Conservation (phyloP, 2,113 vertebrate species). For the Excalfactoria chinensis region DNA sequence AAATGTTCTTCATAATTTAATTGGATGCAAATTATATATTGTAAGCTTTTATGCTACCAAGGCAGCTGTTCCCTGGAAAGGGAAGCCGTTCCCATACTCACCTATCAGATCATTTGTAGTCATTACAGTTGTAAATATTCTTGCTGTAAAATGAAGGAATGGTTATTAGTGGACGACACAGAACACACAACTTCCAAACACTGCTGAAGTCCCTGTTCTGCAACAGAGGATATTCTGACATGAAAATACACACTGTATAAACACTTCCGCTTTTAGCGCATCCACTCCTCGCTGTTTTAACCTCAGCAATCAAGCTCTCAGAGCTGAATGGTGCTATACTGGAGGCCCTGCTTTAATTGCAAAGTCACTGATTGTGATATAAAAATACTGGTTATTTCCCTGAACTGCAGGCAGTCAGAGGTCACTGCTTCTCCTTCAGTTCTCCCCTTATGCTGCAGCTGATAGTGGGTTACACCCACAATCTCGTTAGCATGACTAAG, state of each 20-base stretch:
- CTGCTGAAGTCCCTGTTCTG: background rate
- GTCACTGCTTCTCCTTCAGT: background rate
- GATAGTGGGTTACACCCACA: background rate
- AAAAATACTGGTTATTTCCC: background rate
- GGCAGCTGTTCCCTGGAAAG: background rate
- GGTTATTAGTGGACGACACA: background rate
- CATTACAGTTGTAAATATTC: slow-evolving; percentile 91
- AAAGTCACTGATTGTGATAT: background rate
- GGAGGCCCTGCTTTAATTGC: background rate
- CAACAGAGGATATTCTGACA: background rate
- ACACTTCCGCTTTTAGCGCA: background rate
- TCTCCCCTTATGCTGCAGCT: background rate
- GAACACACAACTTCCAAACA: background rate
- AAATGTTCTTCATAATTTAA: background rate
- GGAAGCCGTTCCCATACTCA: slow-evolving; percentile 64
- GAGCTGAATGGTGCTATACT: background rate
- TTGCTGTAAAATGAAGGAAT: slow-evolving; percentile 81
- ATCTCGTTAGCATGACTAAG: background rate
- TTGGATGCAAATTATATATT: background rate
- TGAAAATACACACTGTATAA: background rate
- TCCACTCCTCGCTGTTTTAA: background rate
- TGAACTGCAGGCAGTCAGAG: background rate
- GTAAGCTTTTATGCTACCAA: background rate
- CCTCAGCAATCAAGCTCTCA: background rate
- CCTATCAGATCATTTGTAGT: slow-evolving; percentile 89